phyloP scores from a whole-genome alignment of 2,113 vertebrate species.

The Anthoscopus minutus region DNA sequence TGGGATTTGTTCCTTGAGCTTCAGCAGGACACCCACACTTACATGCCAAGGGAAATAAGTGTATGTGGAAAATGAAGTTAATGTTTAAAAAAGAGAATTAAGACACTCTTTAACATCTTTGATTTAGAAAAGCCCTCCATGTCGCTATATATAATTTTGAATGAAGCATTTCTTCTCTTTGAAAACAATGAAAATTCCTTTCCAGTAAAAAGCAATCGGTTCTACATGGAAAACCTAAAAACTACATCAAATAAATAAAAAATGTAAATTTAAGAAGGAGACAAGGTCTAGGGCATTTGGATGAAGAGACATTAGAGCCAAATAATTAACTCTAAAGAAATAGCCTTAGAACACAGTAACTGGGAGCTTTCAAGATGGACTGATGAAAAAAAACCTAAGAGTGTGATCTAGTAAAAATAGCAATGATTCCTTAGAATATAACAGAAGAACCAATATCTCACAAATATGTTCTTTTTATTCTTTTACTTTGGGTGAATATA shows the following conservation, averaged over 20 bases:
- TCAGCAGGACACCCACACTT: not conserved
- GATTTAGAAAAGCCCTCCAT: not conserved
- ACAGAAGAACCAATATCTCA: not conserved
- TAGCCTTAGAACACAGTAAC: not conserved
- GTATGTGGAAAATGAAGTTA: not conserved
- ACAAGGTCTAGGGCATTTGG: not conserved
- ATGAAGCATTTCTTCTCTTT: not conserved
- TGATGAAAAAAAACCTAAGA: not conserved
- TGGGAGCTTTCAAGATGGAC: not conserved
- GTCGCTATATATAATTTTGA: not conserved
- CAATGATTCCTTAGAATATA: not conserved
- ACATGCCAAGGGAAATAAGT: not conserved
- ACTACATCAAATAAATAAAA: not conserved
- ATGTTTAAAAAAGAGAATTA: not conserved
- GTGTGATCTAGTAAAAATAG: not conserved
- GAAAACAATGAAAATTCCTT: not conserved
- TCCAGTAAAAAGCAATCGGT: not conserved
- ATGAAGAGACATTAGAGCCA: not conserved
- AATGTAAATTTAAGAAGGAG: not conserved
- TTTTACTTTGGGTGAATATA: not conserved
- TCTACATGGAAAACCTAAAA: not conserved
- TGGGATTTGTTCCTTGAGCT: not conserved
- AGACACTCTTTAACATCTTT: not conserved
- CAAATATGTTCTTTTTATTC: not conserved
- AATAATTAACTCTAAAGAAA: not conserved